These are phyloP conservation scores for Electrophaes corylata DNA, from an alignment of 2,888 invertebrate genomes.

Conservation along the genomic window DNA sequence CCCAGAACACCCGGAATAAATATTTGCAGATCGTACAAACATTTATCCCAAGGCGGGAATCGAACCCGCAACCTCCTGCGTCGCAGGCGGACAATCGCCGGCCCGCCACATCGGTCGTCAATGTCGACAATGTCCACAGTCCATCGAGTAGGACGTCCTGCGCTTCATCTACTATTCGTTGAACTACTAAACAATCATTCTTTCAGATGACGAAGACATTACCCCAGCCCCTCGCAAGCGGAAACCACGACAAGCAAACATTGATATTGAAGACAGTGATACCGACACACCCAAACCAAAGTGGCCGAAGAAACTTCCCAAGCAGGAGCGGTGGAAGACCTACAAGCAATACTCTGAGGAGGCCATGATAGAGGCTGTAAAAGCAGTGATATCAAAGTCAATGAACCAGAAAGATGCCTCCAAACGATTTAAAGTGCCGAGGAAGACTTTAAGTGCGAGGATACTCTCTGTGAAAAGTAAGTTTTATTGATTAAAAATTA, in stretches of 20 bases:
- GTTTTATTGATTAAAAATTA: too few relatives aligned
- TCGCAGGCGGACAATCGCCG: too few relatives aligned
- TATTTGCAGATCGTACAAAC: too few relatives aligned
- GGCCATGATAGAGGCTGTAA: constrained; percentile 47
- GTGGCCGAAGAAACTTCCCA: constrained; percentile 45
- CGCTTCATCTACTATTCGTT: too few relatives aligned
- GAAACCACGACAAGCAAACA: neutral
- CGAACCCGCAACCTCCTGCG: too few relatives aligned
- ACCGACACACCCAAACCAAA: constrained; percentile 27
- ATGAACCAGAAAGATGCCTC: constrained; percentile 47
- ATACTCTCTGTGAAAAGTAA: constrained; percentile 16
- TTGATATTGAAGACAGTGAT: neutral
- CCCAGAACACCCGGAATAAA: too few relatives aligned
- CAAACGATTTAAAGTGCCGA: constrained; percentile 50
- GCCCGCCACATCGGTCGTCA: too few relatives aligned
- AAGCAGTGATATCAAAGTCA: constrained; percentile 38
- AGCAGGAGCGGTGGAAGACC: constrained; percentile 34
- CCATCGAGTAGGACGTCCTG: too few relatives aligned
- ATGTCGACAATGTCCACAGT: too few relatives aligned
- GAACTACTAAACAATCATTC: too few relatives aligned
- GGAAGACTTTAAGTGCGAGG: constrained; percentile 52
- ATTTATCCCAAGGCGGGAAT: too few relatives aligned
- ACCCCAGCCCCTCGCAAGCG: constrained; percentile 1
- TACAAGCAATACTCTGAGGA: constrained; percentile 56
- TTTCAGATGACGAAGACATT: constrained; percentile 4